These are phyloP conservation scores for Carcina quercana DNA, from an alignment of 2,888 invertebrate genomes.

Conservation along the genomic window DNA sequence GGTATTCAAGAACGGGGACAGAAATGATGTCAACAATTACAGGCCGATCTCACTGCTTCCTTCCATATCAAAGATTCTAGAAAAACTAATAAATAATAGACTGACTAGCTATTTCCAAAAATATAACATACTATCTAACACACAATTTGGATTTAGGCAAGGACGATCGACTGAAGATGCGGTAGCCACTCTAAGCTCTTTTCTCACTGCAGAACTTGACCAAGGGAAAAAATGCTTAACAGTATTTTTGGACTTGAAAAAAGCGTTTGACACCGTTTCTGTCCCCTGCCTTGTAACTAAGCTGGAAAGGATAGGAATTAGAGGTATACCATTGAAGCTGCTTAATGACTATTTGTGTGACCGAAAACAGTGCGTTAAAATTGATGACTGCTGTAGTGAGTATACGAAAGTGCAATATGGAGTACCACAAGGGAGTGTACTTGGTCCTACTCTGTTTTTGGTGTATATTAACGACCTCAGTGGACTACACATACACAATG, in stretches of 20 bases:
- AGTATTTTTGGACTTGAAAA: neutral
- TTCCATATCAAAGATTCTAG: constrained; percentile 4
- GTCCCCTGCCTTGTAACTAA: neutral
- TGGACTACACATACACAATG: neutral
- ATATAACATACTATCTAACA: neutral
- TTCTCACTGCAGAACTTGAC: neutral
- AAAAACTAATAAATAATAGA: constrained; percentile 4
- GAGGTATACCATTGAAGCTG: neutral
- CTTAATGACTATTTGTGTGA: neutral
- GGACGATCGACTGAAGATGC: neutral
- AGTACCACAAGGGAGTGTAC: neutral
- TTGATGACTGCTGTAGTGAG: neutral
- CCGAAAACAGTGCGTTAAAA: neutral
- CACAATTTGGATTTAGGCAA: neutral
- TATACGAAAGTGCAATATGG: neutral
- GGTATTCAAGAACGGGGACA: neutral
- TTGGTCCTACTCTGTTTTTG: constrained; percentile 9
- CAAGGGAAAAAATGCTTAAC: neutral
- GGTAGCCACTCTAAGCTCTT: neutral
- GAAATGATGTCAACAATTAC: constrained; percentile 1
- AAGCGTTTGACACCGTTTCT: constrained; percentile 1
- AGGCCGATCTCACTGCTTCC: constrained; percentile 4
- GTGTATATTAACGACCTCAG: neutral
- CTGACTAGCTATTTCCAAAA: neutral
- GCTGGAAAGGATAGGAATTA: neutral